These are phyloP conservation scores for Neodiprion lecontei DNA, from an alignment of 1,140 invertebrate genomes.

Conservation along the genomic window DNA sequence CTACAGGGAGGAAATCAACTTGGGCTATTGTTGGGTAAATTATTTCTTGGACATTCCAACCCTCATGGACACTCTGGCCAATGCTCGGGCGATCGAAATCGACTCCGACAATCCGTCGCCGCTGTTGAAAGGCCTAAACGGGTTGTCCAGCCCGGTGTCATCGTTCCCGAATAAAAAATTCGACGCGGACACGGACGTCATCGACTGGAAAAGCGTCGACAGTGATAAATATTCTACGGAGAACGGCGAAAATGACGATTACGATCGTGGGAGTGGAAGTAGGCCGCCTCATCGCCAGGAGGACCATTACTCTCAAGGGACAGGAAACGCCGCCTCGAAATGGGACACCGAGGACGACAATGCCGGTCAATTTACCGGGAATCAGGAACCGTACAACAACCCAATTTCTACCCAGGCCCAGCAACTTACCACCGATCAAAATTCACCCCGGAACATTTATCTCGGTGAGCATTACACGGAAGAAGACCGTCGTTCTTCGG, in stretches of 20 bases:
- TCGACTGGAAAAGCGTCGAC: not conserved
- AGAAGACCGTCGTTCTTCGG: too few species aligned
- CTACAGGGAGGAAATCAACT: conserved; percentile 33
- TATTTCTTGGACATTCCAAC: conserved; percentile 25
- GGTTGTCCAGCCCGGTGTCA: not conserved
- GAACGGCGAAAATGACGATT: not conserved
- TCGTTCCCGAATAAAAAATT: not conserved
- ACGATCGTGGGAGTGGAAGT: not conserved
- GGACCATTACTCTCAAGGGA: too few species aligned
- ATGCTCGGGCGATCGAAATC: too few species aligned
- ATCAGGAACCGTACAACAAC: too few species aligned
- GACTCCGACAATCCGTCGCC: not conserved
- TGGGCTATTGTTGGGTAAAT: conserved; percentile 37
- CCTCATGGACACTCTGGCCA: not conserved
- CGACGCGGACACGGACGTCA: not conserved
- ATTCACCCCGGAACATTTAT: too few species aligned
- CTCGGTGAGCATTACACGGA: too few species aligned
- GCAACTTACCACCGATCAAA: too few species aligned
- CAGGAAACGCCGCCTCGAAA: too few species aligned
- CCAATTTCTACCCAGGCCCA: too few species aligned
- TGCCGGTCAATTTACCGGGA: too few species aligned
- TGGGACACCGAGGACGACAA: too few species aligned
- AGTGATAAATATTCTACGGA: not conserved
- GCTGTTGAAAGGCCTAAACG: not conserved
- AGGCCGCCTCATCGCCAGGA: too few species aligned